phyloP scores from a whole-genome alignment of 2,113 vertebrate genomes.

The Bothrops jararaca region DNA sequence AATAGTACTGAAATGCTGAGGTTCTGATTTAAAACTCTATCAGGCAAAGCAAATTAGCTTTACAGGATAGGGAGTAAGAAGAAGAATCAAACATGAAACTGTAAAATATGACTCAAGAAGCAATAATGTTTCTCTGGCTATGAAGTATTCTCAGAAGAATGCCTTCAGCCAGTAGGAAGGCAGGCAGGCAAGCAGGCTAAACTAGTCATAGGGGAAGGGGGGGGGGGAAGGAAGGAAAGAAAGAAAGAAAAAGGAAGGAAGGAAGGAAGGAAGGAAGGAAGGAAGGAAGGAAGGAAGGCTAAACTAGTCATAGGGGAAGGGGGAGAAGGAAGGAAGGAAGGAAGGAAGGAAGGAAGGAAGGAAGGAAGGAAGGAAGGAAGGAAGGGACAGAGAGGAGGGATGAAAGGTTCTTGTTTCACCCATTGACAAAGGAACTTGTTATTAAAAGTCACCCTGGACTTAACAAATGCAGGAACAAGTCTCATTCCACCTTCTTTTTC shows the following conservation, averaged over 20 bases:
- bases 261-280: background rate
- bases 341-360: too few relatives aligned
- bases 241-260: too few relatives aligned
- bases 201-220: too few relatives aligned
- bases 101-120: constrained; percentile 42
- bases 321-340: too few relatives aligned
- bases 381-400: background rate
- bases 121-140: constrained; percentile 25
- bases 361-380: too few relatives aligned
- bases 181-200: too few relatives aligned
- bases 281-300: background rate
- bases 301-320: too few relatives aligned
- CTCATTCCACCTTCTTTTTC: background rate
- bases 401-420: background rate
- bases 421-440: background rate
- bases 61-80: constrained; percentile 27
- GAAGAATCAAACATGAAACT: constrained; percentile 51
- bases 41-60: constrained; percentile 40
- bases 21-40: background rate
- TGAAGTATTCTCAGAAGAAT: background rate
- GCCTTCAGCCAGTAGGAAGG: constrained; percentile 31
- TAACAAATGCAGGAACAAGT: background rate
- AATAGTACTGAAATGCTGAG: constrained; percentile 39
- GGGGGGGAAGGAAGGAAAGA: too few relatives aligned
- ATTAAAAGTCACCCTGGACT: background rate